These are phyloP conservation scores for Colletes gigas DNA, from an alignment of 1,140 invertebrate genomes.

Conservation along the genomic window DNA sequence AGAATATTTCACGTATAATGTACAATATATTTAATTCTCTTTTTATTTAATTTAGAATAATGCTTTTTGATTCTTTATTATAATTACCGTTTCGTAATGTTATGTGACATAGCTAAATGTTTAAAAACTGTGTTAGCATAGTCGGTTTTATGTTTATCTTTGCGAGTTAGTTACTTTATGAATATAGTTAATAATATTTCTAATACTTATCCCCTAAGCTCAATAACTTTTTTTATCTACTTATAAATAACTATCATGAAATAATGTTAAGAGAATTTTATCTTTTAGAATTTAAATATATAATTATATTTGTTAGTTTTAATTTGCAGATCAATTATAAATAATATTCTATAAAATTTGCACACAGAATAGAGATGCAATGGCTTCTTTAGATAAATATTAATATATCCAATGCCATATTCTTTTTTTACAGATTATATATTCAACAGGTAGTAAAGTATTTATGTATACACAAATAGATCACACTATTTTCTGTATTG, in stretches of 20 bases:
- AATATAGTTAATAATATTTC: constrained; percentile 31
- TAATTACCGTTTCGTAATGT: neutral
- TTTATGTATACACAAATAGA: neutral
- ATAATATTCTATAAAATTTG: neutral
- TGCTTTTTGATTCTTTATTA: neutral
- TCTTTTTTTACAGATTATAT: constrained; percentile 5
- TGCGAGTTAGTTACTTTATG: constrained; percentile 30
- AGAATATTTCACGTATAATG: constrained; percentile 17
- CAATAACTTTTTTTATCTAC: neutral
- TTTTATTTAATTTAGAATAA: neutral
- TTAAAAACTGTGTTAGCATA: constrained; percentile 16
- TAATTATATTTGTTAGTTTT: neutral
- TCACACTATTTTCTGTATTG: neutral
- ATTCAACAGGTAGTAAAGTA: neutral
- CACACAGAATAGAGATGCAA: constrained; percentile 22
- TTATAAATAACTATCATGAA: neutral
- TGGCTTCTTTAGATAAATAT: constrained; percentile 62
- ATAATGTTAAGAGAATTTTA: neutral
- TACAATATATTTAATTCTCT: constrained; percentile 17
- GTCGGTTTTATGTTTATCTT: constrained; percentile 5
- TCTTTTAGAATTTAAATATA: constrained; percentile 2
- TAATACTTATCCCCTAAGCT: constrained; percentile 48
- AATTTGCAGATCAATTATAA: neutral
- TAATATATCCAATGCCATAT: constrained; percentile 68
- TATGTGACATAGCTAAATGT: constrained; percentile 11